Evolutionary conservation across 1,140 invertebrate species (phyloP), one percentile per base, ranked within the genome.

Genomic region (Drosophila melanica): DNA sequence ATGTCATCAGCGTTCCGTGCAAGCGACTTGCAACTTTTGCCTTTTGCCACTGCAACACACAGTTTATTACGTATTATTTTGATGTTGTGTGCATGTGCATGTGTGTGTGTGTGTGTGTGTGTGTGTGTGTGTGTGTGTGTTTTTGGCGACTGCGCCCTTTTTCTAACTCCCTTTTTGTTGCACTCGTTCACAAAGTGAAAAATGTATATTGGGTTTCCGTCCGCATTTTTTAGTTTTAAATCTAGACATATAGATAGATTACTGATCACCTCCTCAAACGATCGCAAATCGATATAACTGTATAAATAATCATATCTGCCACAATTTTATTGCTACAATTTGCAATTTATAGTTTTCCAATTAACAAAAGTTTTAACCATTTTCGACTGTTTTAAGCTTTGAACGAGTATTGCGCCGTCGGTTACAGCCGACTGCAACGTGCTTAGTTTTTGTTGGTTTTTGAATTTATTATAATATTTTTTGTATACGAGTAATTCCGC

Each of bases 381-480:
- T 23, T 23, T 23, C 20, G 20, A 23, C 20, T 23, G 20, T 23
- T 23, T 23, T 2, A 23, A 23, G 20, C 20, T 23, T 2, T 23
- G 20, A 23, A 23, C 2, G 20, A 23, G 20, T 23, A 23, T 23
- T 23, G 20, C 20, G 20, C 20, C 4, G 2, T 23, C 20, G 20
- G 20, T 23, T 23, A 23, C 20, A 23, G 4, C 20, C 20, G 18
- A 18, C 18, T 18, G 18, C 18, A 18, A 18, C 18, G 18, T 18
- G 30, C 41, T 18, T 55, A 23, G 62, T 33, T 33, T 51, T 65
- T 78, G 20, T 71, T 66, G 50, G 41, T 62, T 70, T 81, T 55
- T 44, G 73, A 59, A 79, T 84, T 84, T 84, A 79, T 72, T 84
- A 84, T 84, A 84, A 82, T 79, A 76, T 76, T 81, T 78, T 68